phyloP scores from a whole-genome alignment of 2,888 invertebrate genomes.

The Diogma glabrata region DNA sequence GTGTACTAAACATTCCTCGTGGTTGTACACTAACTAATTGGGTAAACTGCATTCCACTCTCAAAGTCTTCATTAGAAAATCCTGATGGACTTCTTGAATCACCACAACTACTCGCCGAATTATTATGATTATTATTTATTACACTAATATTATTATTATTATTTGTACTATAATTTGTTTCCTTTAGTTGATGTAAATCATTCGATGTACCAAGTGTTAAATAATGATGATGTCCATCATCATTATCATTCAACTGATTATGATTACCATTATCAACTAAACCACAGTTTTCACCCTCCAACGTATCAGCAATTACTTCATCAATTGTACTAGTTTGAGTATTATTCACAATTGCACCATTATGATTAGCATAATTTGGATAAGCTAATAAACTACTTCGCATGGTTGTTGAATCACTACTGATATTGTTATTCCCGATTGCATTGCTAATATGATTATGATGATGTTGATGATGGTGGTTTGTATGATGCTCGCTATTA shows the following conservation, averaged over 20 bases:
- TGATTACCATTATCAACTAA: slow-evolving; percentile 26
- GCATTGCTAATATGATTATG: slow-evolving; percentile 5
- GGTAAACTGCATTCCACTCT: slow-evolving; percentile 32
- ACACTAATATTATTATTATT: slow-evolving; percentile 15
- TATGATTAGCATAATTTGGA: slow-evolving; percentile 9
- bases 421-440: slow-evolving; percentile 10
- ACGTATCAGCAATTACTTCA: slow-evolving; percentile 36
- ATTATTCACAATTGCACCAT: slow-evolving; percentile 5
- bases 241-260: slow-evolving; percentile 20
- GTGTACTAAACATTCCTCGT: slow-evolving; percentile 13
- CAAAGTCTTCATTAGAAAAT: slow-evolving; percentile 21
- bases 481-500: too few species aligned
- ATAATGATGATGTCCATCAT: slow-evolving; percentile 25
- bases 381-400: slow-evolving; percentile 10
- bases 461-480: not conserved
- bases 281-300: slow-evolving; percentile 33
- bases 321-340: slow-evolving; percentile 24
- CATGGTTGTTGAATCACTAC: slow-evolving; percentile 11
- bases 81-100: slow-evolving; percentile 31
- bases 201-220: slow-evolving; percentile 30
- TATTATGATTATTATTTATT: slow-evolving; percentile 20
- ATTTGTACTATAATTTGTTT: slow-evolving; percentile 21
- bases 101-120: slow-evolving; percentile 31
- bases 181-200: slow-evolving; percentile 30
- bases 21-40: slow-evolving; percentile 29